Base-by-base conservation (phyloP, 2,888 invertebrate genomes). In the Caenorhabditis plicata region DNA sequence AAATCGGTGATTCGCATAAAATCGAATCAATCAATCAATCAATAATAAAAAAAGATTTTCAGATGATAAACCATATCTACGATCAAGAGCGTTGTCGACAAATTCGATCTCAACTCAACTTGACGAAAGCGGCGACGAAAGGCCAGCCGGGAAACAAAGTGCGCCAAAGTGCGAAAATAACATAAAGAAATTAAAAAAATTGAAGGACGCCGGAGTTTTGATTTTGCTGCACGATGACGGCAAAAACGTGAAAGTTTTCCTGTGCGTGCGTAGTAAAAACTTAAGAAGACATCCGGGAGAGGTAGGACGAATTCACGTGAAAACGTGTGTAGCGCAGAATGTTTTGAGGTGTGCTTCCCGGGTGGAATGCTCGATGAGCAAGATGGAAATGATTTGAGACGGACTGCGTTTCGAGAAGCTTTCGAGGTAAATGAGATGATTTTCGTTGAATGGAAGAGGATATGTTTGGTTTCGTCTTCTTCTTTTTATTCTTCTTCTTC, bases 341-440 rank as follows among this genome's bases (percentile, higher is more conserved):
- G 33, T 32, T 41, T 33, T 15, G 41, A 68, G 55, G 68, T 68
- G n/a, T 68, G 68, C 33, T 68, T 68, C 43, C 68, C 68, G 23
- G 68, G 68, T 29, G 68, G 68, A 33, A 68, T 68, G 68, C 55
- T 53, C 46, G 65, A 65, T 41, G 55, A 55, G 20, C 46, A 41
- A n/a, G 60, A 60, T 39, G 31, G 25, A 7, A 47, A 44, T 13
- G 43, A 62, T 29, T 50, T 65, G 27, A 51, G 53, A 26, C 20
- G 36, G 46, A 65, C 68, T 43, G 68, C 68, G 27, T 60, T 68
- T 38, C 49, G 68, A 56, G 68, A 68, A 43, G 56, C 68, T 31
- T 48, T 60, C 26, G 68, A 68, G 60, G 68, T 68, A 31, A 19
- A 32, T 3, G 15, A 8, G 22, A n/a, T 17, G 48, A 53, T 41